phyloP scores from a whole-genome alignment of 2,888 invertebrate species.

The Eumerus sabulonum region DNA sequence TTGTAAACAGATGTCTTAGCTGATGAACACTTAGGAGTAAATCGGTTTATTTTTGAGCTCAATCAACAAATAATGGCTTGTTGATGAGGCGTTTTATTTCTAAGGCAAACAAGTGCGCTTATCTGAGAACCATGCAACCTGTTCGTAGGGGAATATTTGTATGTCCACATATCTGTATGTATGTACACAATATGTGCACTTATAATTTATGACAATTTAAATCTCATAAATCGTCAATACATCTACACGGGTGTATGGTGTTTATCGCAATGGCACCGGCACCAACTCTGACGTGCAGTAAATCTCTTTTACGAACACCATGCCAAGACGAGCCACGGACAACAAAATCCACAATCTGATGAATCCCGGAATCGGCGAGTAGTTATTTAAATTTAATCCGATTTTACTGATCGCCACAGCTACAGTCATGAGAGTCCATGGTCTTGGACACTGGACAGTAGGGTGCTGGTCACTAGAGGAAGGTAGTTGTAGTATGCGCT shows the following conservation, averaged over 20 bases:
- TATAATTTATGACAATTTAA: conserved; percentile 68
- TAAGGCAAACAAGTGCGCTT: conserved; percentile 39
- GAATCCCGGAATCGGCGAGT: conserved; percentile 62
- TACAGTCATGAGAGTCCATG: conserved; percentile 32
- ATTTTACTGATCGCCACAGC: conserved; percentile 63
- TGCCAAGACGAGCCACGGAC: conserved; percentile 18
- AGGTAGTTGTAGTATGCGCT: conserved; percentile 24
- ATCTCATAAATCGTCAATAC: conserved; percentile 65
- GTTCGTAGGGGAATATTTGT: conserved; percentile 16
- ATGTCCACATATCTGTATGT: no score
- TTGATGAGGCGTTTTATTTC: conserved; percentile 61
- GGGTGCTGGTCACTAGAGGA: conserved; percentile 39
- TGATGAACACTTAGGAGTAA: conserved; percentile 24
- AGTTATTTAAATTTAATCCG: conserved; percentile 69
- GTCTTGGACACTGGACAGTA: conserved; percentile 48
- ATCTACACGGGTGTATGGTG: conserved; percentile 43
- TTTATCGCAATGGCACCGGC: conserved; percentile 60
- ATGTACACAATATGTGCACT: conserved; percentile 29
- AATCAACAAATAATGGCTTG: conserved; percentile 51
- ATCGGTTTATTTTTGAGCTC: conserved; percentile 61
- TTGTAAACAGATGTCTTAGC: conserved; percentile 41
- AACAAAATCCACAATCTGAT: conserved; percentile 58
- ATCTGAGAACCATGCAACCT: conserved; percentile 59
- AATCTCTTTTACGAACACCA: conserved; percentile 50
- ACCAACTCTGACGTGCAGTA: conserved; percentile 56